A percentile compares a stretch with the other conserved stretches of the same genome.
These are phyloP conservation scores for Drosophila pseudotalamancana DNA, from an alignment of 2,888 invertebrate species.

Conservation along the genomic window DNA sequence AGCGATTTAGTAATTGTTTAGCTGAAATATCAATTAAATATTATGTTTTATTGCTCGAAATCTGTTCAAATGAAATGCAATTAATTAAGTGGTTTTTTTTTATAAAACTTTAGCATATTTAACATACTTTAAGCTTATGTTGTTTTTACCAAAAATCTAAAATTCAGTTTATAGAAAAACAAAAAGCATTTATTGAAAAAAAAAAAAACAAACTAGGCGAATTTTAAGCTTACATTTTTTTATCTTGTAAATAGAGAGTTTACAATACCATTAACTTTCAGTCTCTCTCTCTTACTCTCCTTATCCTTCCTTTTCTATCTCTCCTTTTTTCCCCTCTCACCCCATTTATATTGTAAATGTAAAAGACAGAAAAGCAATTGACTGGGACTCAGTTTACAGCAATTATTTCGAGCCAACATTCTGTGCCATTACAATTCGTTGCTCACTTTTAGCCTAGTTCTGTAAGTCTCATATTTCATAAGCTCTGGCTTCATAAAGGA, in stretches of 20 bases:
- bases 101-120: neutral
- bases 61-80: too few relatives aligned
- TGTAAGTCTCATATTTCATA: too few relatives aligned
- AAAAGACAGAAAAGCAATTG: neutral
- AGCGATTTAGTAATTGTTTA: neutral
- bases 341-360: neutral
- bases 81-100: too few relatives aligned
- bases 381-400: neutral
- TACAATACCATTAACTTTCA: too few relatives aligned
- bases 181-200: neutral
- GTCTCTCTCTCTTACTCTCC: neutral
- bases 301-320: neutral
- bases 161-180: neutral
- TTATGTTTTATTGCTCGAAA: too few relatives aligned
- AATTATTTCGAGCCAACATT: neutral
- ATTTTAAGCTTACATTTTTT: neutral
- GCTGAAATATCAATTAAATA: too few relatives aligned
- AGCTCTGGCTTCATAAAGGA: too few relatives aligned
- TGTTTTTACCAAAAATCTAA: neutral
- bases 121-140: neutral
- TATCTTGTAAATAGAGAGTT: neutral
- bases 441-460: too few relatives aligned
- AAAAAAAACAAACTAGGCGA: neutral
- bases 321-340: neutral
- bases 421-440: neutral